Evolutionary conservation across 2,797 vertebrate genomes (phyloP), one percentile per base, ranked within the genome.

Genomic region (Sebastolobus alascanus): DNA sequence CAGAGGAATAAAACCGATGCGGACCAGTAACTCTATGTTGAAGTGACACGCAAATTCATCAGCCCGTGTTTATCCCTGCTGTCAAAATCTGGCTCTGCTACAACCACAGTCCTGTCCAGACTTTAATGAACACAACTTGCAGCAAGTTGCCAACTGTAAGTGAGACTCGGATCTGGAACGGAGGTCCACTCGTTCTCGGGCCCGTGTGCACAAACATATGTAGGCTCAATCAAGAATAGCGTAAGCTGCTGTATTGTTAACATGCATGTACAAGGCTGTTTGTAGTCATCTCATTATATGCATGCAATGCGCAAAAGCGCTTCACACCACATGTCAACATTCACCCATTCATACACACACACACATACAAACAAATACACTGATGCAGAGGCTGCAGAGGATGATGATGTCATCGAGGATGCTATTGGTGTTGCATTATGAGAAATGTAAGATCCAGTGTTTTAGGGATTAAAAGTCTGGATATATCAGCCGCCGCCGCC

Each of bases 51-150:
- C 61, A 73, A 77, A 85, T 85, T 84, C 27, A 74, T 77, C 77
- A 77, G 43, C 16, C 31, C 22, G 4, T 76, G 61, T 85, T 72
- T 60, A 68, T 67, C 64, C 55, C 69, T 63, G 67, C 60, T 74
- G 27, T 73, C 25, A 64, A 46, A 83, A 79, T 68, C 77, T 70
- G 75, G 72, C 77, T 83, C 67, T 13, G 70, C 46, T 56, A 43
- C 65, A 80, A 46, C 56, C 9, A 13, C 43, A 13, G 29, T 54
- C 73, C 72, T 35, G 75, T 78, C 65, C 77, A 84, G 69, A 76
- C 74, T 84, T 77, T 84, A 80, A 75, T 72, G 80, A 85, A 73
- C 65, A 64, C 35, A 76, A 70, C 75, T 75, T 67, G 27, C 29
- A 54, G 29, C 22, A 43, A 63, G 40, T 18, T 75, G 66, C 87